Percentiles rank a stretch among this genome's conserved stretches.
phyloP scores from a whole-genome alignment of 2,888 invertebrate species.

The Ormyrus rosae region DNA sequence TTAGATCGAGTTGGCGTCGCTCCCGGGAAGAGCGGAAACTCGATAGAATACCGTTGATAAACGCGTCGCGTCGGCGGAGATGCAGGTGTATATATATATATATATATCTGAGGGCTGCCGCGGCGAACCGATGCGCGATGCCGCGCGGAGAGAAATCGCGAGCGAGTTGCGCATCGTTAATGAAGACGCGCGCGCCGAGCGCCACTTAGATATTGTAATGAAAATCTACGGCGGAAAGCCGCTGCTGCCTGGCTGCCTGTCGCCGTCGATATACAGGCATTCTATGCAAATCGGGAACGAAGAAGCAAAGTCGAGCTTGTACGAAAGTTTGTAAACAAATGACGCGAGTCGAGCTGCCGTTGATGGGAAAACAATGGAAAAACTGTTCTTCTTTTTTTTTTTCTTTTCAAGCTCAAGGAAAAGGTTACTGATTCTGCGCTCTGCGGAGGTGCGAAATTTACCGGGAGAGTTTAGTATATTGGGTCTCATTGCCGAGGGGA shows the following conservation, averaged over 20 bases:
- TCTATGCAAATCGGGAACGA: constrained; percentile 44
- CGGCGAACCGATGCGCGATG: constrained; percentile 1
- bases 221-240: constrained; percentile 64
- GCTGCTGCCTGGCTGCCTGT: constrained; percentile 14
- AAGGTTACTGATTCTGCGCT: too few relatives aligned
- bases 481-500: too few relatives aligned
- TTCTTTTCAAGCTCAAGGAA: too few relatives aligned
- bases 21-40: constrained; percentile 52
- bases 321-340: constrained; percentile 48
- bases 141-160: constrained; percentile 21
- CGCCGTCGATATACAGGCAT: constrained; percentile 11
- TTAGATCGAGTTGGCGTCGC: constrained; percentile 24
- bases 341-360: constrained; percentile 12
- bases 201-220: constrained; percentile 56
- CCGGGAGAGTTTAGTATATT: too few relatives aligned
- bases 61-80: constrained; percentile 5
- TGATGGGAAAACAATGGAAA: too few relatives aligned
- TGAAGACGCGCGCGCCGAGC: constrained; percentile 60
- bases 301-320: constrained; percentile 27
- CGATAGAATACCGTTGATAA: constrained; percentile 18
- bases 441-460: too few relatives aligned
- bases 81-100: background rate
- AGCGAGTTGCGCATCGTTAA: constrained; percentile 56
- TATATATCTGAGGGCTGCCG: background rate
- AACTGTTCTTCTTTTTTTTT: too few relatives aligned